Base-by-base conservation (phyloP, 2,888 invertebrate species). In the Acanthococcus lagerstroemiae region DNA sequence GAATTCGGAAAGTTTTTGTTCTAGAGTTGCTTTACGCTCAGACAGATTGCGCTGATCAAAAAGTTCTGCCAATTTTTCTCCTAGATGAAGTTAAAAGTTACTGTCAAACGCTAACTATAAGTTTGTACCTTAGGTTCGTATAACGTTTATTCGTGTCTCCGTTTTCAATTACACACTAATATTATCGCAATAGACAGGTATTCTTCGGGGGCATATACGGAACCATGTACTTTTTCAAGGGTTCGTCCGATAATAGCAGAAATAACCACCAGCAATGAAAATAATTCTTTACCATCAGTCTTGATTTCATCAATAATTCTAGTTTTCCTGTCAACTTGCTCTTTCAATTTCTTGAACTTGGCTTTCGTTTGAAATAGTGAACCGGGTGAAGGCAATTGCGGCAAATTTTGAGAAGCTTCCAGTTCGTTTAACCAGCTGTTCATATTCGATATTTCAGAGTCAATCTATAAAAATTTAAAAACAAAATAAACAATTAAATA, bases 331-430 rank as follows among this genome's bases (percentile, higher is more conserved):
- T 63, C 54, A 1, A 44, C 37, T 12, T 63, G 63, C 24, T 63
- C 63, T 7, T 30, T 54, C 6, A 63, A 54, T 17, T 50, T 37
- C 25, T 54, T 55, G 37, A 57, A 66, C 17, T 57, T 57, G 19
- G 48, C 66, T 30, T 66, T 66, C 9, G 57, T 57, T 30, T 66
- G 57, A 17, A 66, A 66, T n/a, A 66, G 24, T 2, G 27, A 55
- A 9, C 56, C 56, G n/a, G 66, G 50, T 19, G 66, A 48, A 17
- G 27, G 12, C 6, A 66, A 46, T 17, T 66, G 27, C 12, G 56
- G 37, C 4, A 66, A 7, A 12, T 27, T 56, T 30, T 57, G 48
- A 4, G 66, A 22, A 6, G 4, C 19, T 15, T 63, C 61, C 22
- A 66, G 17, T 7, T 66, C 66, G 15, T 48, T 19, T 21, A 66